A percentile compares a stretch with the other conserved stretches of the same genome.
phyloP scores from a whole-genome alignment of 2,113 vertebrate species.

The Rhodinocichla rosea region DNA sequence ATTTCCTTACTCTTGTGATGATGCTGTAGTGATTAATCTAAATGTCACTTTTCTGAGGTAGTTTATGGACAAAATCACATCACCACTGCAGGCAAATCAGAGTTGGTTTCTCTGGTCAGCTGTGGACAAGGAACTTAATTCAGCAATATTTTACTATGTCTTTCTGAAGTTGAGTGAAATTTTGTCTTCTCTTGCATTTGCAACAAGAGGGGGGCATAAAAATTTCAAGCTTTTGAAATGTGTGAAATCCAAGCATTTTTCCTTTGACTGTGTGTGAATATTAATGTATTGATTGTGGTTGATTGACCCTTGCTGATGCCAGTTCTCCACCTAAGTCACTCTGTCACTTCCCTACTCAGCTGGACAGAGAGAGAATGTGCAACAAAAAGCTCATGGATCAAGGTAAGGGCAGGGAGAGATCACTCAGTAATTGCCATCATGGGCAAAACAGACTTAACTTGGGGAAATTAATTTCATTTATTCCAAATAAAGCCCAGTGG shows the following conservation, averaged over 20 bases:
- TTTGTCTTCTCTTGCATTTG: not conserved
- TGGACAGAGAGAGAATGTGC: not conserved
- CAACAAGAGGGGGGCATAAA: not conserved
- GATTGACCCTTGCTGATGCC: not conserved
- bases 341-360: too few relatives aligned
- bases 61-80: not conserved
- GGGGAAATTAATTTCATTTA: not conserved
- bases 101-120: not conserved
- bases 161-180: not conserved
- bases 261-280: not conserved
- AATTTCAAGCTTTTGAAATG: not conserved
- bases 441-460: not conserved
- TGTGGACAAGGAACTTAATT: not conserved
- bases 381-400: accelerated
- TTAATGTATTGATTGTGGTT: not conserved
- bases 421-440: not conserved
- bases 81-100: not conserved
- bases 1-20: not conserved
- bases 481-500: not conserved
- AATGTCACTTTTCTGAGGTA: not conserved
- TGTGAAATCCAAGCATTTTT: not conserved
- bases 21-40: not conserved
- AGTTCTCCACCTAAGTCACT: not conserved
- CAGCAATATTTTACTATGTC: not conserved
- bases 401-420: not conserved